Evolutionary conservation across 2,888 invertebrate genomes (phyloP).

Genomic region (Caenorhabditis japonica): DNA sequence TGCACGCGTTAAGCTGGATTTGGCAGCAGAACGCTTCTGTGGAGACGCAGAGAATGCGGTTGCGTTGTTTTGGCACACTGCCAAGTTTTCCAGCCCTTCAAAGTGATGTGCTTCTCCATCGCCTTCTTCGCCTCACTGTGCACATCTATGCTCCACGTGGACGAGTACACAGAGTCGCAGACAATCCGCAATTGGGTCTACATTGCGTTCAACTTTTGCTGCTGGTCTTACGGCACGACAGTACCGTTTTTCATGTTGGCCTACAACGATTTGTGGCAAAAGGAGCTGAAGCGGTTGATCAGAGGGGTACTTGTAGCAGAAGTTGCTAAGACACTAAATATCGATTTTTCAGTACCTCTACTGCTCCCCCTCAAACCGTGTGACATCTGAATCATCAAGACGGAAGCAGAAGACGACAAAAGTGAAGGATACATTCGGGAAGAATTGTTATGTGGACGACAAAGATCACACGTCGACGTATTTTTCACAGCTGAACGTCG

Average conservation of each 20-base stretch:
- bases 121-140: constrained; percentile 37
- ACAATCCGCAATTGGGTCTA: constrained; percentile 56
- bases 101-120: constrained; percentile 47
- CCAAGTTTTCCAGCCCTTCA: constrained; percentile 51
- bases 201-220: constrained; percentile 55
- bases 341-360: constrained; percentile 8
- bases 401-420: constrained; percentile 1
- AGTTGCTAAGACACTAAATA: neutral
- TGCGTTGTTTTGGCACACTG: no score
- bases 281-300: constrained; percentile 27
- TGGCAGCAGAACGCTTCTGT: no score
- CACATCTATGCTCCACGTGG: constrained; percentile 41
- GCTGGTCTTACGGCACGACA: constrained; percentile 47
- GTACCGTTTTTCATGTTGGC: constrained; percentile 53
- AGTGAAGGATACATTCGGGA: constrained; percentile 44
- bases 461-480: constrained; percentile 46
- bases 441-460: constrained; percentile 34
- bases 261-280: constrained; percentile 50
- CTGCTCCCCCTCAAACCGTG: constrained; percentile 5
- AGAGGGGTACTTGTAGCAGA: neutral
- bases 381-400: neutral
- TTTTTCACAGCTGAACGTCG: constrained; percentile 48
- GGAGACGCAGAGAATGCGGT: no score
- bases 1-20: no score
- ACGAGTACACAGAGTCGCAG: constrained; percentile 31